Percentiles rank a stretch among this genome's conserved stretches.
phyloP scores from a whole-genome alignment of 1,140 invertebrate genomes.

The Lasioglossum baleicum region DNA sequence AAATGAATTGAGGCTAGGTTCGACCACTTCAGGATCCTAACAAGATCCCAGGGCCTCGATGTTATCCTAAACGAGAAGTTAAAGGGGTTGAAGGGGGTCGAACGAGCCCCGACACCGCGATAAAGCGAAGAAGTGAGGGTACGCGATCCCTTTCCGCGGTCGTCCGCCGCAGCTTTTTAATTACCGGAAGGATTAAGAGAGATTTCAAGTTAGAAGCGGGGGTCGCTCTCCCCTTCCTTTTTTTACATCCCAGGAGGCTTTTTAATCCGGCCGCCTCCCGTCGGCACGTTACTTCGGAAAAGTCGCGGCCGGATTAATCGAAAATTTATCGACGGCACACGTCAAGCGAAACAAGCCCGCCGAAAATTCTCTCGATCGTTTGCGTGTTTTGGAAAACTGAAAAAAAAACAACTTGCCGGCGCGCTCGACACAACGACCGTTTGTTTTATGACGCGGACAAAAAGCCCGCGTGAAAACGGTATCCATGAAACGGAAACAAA shows the following conservation, averaged over 20 bases:
- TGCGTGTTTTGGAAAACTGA: too few relatives aligned
- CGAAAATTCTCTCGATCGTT: too few relatives aligned
- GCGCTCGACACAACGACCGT: too few relatives aligned
- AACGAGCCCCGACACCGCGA: too few relatives aligned
- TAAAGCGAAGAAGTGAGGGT: too few relatives aligned
- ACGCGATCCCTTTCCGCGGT: conserved; percentile 38
- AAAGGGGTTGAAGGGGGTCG: conserved; percentile 15
- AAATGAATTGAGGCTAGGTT: too few relatives aligned
- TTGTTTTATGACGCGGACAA: too few relatives aligned
- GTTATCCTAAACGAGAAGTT: conserved; percentile 42
- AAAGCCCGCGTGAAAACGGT: too few relatives aligned
- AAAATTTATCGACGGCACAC: conserved; percentile 6
- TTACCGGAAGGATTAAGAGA: conserved; percentile 52
- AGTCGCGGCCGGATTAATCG: conserved; percentile 5
- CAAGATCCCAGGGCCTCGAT: not conserved
- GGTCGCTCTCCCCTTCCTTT: not conserved
- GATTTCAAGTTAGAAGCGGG: conserved; percentile 51
- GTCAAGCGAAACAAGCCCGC: too few relatives aligned
- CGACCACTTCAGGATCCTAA: not conserved
- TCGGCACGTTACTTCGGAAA: conserved; percentile 3
- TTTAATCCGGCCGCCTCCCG: conserved; percentile 13
- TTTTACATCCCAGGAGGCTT: not conserved
- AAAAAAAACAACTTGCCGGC: too few relatives aligned
- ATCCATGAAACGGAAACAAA: too few relatives aligned
- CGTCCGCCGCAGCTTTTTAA: conserved; percentile 49